Evolutionary conservation across 2,797 vertebrate genomes (phyloP), one percentile per base, ranked within the genome.

Genomic region (Triplophysa bombifrons): DNA sequence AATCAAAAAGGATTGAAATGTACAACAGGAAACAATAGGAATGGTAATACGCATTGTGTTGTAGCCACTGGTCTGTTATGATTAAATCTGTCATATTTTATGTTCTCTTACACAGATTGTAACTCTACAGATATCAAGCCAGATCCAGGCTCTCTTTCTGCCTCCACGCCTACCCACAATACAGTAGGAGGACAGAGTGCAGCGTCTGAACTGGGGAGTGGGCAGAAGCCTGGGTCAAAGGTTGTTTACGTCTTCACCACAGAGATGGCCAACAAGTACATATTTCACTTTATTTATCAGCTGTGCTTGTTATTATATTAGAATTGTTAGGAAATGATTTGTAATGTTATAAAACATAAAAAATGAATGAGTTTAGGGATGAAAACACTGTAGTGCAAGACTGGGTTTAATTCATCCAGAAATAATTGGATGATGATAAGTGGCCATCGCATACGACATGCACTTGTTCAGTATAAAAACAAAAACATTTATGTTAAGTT

Each of bases 181-280:
- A 84, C 92, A 80, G 82, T 94, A 81, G 96, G 96, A 89, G 95
- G 95, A 76, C 94, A 93, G 82, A 94, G 95, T 86, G 89, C 96
- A 77, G 88, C 92, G 84, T 91, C 96, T 74, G 98, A 99, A 87
- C 91, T 96, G 76, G 85, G 93, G 68, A 92, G 94, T 53, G 93
- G 93, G 78, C 96, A 96, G 91, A 99, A 99, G 93, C 93, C 94
- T 76, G 95, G 94, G 86, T 93, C 96, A 87, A 98, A 98, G 94
- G 94, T 98, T 75, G 96, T 98, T 86, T 99, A 98, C 63, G 97
- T 99, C 90, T 99, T 99, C 91, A 98, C 97, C 89, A 99, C 98
- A 84, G 96, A 99, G 89, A 97, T 98, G 96, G 97, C 97, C 86
- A 99, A 99, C 94, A 98, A 98, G 98, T 99, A 95, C 96, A 95